Conservation (phyloP, 2,113 vertebrate genomes). For the Dipodomys merriami region DNA sequence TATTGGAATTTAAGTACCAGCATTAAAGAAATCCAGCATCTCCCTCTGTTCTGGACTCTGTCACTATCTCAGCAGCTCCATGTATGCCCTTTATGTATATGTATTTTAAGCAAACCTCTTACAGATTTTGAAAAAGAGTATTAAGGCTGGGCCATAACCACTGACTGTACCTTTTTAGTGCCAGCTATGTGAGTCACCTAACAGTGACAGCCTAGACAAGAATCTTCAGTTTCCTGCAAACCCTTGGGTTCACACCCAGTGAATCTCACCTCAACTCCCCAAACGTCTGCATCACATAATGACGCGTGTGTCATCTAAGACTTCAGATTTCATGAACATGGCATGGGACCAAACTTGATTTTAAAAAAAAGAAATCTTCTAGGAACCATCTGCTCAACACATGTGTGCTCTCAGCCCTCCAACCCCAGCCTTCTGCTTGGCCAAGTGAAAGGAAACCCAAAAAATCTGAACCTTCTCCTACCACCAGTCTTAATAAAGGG, state of each 20-base stretch:
- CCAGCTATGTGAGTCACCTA: slow-evolving; percentile 31
- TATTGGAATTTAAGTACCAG: slow-evolving; percentile 31
- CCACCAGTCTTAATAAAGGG: background rate
- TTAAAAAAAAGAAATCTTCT: background rate
- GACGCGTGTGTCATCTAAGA: background rate
- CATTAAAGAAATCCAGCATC: background rate
- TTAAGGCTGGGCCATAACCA: background rate
- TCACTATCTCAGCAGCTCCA: background rate
- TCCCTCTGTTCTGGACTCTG: background rate
- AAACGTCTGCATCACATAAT: background rate
- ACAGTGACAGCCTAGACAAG: background rate
- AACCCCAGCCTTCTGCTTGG: background rate
- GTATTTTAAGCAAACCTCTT: slow-evolving; percentile 15
- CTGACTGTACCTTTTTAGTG: background rate
- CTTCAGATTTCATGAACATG: slow-evolving; percentile 27
- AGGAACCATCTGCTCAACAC: slow-evolving; percentile 23
- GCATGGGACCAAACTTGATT: background rate
- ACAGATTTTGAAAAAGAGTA: background rate
- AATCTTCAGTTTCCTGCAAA: slow-evolving; percentile 40
- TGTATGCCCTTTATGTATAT: background rate
- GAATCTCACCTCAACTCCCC: slow-evolving; percentile 23
- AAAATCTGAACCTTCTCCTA: background rate
- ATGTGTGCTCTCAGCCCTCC: slow-evolving; percentile 19
- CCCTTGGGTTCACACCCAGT: background rate
- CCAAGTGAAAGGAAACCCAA: background rate